Evolutionary conservation across 2,888 invertebrate species (phyloP), one percentile per base, ranked within the genome.

Genomic region (Amorpha juglandis): DNA sequence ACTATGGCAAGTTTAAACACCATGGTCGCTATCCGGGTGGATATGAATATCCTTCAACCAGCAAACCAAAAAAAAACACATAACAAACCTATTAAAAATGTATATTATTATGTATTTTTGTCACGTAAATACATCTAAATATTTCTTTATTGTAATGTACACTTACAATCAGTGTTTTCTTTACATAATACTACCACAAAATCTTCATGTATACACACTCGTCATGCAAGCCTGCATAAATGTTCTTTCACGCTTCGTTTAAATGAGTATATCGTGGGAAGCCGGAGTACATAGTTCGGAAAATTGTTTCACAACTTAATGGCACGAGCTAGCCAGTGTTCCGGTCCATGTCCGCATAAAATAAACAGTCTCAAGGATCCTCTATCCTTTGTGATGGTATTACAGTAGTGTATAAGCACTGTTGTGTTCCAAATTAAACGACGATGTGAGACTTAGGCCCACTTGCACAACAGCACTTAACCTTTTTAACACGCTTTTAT

Each of bases 251-350:
- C 38, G 58, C 19, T 58, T 58, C 58, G 58, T 58, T 58, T 58
- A 55, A 55, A n/a, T n/a, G 12, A 38, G 19, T 38, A 12, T 58
- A 58, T 12, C 38, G 19, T 38, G 19, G 58, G 16, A 58, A 58
- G 11, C 19, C 50, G 50, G 50, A 50, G 50, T 9, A 45, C 52
- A 52, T n/a, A 58, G 12, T 11, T 9, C 19, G 58, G 38, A 58
- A 58, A 19, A 58, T 58, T 58, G 58, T 42, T 58, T 42, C 52
- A 14, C 52, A 58, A 38, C 38, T 38, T 58, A 58, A 58, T 42
- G 7, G 38, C 19, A 55, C 55, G 38, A 16, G 58, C 58, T 16
- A 33, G 58, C 38, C 4, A 27, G 27, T 21, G n/a, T 53, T n/a
- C 9, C 50, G n/a, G 9, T 58, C 19, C 19, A 58, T 42, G 38